phyloP scores from a whole-genome alignment of 2,888 invertebrate genomes.

The Heliconius charithonia region DNA sequence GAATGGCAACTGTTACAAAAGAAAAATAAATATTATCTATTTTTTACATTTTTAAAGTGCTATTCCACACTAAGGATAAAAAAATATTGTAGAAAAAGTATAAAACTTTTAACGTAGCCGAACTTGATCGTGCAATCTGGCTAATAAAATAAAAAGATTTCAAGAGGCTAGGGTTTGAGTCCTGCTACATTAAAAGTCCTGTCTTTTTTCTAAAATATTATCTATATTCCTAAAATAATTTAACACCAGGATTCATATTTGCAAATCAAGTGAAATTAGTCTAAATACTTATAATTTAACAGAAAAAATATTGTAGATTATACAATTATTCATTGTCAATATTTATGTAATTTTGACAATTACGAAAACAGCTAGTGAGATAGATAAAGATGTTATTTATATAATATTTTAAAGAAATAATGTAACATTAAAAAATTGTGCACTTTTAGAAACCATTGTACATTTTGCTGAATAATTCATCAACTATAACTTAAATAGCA shows the following conservation, averaged over 20 bases:
- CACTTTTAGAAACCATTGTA: neutral
- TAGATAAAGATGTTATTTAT: neutral
- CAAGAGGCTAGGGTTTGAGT: neutral
- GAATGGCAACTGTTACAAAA: neutral
- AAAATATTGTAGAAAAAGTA: neutral
- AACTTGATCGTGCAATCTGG: neutral
- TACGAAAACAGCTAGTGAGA: neutral
- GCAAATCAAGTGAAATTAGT: neutral
- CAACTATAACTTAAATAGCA: conserved; percentile 1
- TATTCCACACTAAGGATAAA: neutral
- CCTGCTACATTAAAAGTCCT: neutral
- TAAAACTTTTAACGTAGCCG: neutral
- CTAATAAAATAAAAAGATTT: neutral
- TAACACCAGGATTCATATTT: neutral
- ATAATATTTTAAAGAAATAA: neutral
- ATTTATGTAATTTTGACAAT: neutral
- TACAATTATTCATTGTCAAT: neutral
- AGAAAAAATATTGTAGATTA: neutral
- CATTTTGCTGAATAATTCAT: neutral
- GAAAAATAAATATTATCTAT: neutral
- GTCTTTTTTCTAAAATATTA: neutral
- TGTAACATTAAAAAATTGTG: neutral
- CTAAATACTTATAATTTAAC: neutral
- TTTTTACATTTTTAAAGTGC: neutral
- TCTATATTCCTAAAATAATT: neutral